These are phyloP conservation scores for Ormyrus labotus DNA, from an alignment of 2,888 invertebrate genomes.

Conservation along the genomic window DNA sequence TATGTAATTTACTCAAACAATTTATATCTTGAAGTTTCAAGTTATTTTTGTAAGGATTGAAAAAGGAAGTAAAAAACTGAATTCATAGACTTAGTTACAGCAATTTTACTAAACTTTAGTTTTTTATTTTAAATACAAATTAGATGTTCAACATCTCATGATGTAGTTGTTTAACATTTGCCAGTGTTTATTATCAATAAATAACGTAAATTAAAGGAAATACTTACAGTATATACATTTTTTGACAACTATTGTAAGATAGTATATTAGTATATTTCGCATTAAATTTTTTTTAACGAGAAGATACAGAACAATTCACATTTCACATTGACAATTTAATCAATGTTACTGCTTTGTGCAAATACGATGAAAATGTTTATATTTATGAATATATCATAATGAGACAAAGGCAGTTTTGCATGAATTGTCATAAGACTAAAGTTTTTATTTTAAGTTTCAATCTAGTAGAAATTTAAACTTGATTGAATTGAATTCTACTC, in stretches of 20 bases:
- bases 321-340: slow-evolving; percentile 9
- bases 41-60: too few relatives aligned
- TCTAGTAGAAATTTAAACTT: slow-evolving; percentile 15
- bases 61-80: too few relatives aligned
- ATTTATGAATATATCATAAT: slow-evolving; percentile 31
- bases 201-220: slow-evolving; percentile 45
- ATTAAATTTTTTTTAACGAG: not conserved
- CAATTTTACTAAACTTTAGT: not conserved
- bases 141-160: slow-evolving; percentile 40
- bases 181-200: slow-evolving; percentile 39
- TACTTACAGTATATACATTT: slow-evolving; percentile 54
- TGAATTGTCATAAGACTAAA: slow-evolving; percentile 8
- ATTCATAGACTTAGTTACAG: not conserved
- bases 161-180: slow-evolving; percentile 25
- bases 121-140: slow-evolving; percentile 42
- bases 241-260: slow-evolving; percentile 28
- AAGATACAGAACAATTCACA: not conserved
- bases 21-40: too few relatives aligned
- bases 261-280: not conserved
- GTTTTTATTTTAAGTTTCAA: slow-evolving; percentile 11
- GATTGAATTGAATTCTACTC: slow-evolving; percentile 8
- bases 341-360: slow-evolving; percentile 32
- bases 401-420: slow-evolving; percentile 26
- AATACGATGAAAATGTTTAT: not conserved
- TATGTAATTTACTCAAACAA: too few relatives aligned